phyloP scores from a whole-genome alignment of 2,113 vertebrate genomes.

The Dryoscopus gambensis region DNA sequence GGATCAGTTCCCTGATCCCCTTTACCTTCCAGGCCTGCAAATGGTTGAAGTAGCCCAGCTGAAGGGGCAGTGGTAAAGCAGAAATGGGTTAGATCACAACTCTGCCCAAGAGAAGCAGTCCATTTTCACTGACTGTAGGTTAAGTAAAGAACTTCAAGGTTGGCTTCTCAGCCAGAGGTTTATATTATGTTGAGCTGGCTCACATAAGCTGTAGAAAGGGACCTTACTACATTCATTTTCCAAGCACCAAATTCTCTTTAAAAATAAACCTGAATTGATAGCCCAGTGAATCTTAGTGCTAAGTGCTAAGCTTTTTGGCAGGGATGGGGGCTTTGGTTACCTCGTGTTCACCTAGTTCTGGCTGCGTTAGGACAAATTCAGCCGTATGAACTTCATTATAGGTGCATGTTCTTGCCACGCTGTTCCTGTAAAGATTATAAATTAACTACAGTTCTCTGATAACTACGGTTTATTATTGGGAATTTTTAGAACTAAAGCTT shows the following conservation, averaged over 20 bases:
- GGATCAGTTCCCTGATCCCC: not conserved
- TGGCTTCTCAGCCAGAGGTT: not conserved
- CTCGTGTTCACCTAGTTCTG: not conserved
- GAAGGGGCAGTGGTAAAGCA: not conserved
- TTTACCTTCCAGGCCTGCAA: not conserved
- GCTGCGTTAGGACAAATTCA: not conserved
- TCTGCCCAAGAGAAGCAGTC: not conserved
- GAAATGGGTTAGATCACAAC: not conserved
- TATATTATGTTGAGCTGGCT: not conserved
- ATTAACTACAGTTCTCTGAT: slow-evolving; percentile 30
- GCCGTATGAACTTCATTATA: not conserved
- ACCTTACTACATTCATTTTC: not conserved
- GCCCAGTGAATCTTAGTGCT: not conserved
- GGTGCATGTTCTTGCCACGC: not conserved
- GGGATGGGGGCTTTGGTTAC: not conserved
- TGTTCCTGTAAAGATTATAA: slow-evolving; percentile 19
- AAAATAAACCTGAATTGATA: not conserved
- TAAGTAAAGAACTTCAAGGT: not conserved
- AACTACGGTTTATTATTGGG: not conserved
- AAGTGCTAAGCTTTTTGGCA: not conserved
- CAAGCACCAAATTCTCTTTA: not conserved
- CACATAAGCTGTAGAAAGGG: not conserved
- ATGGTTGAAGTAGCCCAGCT: not conserved
- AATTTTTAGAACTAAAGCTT: not conserved
- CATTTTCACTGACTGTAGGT: not conserved